Percentiles rank a stretch among this genome's conserved stretches.
These are phyloP conservation scores for Ianthella basta DNA, from an alignment of 37 sponge, comb jelly and placozoan species.

Conservation along the genomic window DNA sequence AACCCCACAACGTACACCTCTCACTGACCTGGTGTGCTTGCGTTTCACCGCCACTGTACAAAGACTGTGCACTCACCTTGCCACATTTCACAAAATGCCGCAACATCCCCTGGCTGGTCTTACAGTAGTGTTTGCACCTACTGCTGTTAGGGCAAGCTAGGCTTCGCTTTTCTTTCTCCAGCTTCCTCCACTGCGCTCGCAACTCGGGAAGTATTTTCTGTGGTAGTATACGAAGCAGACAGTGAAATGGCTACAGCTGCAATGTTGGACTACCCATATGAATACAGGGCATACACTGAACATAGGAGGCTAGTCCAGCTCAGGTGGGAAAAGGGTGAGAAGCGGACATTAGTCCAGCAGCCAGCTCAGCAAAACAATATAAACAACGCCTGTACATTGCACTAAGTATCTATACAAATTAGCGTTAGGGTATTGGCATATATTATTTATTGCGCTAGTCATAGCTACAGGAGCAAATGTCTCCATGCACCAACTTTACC, in stretches of 20 bases:
- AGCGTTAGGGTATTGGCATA: neutral
- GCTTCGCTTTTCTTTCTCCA: neutral
- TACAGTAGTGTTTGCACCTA: neutral
- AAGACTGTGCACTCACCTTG: conserved; percentile 1
- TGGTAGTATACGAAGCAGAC: neutral
- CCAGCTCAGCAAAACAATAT: too few relatives aligned
- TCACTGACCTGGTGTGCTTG: too few relatives aligned
- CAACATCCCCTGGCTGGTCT: conserved; percentile 1
- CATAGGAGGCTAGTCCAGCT: too few relatives aligned
- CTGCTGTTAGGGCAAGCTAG: neutral
- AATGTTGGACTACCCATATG: too few relatives aligned
- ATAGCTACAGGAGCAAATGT: neutral
- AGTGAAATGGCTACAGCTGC: too few relatives aligned
- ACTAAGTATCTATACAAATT: neutral
- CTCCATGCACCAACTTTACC: neutral
- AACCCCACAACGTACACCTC: too few relatives aligned
- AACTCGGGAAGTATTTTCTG: neutral
- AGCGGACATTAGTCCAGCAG: too few relatives aligned
- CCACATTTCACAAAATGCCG: conserved; percentile 3
- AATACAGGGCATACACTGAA: too few relatives aligned
- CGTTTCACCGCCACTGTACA: too few relatives aligned
- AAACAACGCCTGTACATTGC: neutral
- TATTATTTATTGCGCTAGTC: neutral
- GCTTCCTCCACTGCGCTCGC: neutral
- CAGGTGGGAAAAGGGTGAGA: too few relatives aligned